Evolutionary conservation across 30 jellyfish, hydroid and myxozoan genomes (phyloP).

Genomic region (Mastigias papua): DNA sequence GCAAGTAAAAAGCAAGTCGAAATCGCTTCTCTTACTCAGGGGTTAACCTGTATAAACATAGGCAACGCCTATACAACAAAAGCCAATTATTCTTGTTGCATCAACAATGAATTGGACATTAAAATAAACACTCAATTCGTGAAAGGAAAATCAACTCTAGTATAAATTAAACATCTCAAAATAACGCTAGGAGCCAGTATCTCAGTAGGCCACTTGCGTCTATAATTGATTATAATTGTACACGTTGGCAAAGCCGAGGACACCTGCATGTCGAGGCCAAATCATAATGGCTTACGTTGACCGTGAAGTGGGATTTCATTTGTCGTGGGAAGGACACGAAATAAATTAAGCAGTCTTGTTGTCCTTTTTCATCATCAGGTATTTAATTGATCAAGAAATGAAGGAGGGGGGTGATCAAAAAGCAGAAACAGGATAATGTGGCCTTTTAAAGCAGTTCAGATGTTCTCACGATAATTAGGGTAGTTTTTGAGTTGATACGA

Average conservation of each 20-base stretch:
- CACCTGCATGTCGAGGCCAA: conserved; percentile 62
- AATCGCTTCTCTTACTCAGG: background rate
- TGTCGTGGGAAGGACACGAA: conserved; percentile 45
- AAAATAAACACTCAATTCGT: conserved; percentile 10
- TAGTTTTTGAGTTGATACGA: background rate
- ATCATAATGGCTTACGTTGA: conserved; percentile 58
- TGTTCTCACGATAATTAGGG: background rate
- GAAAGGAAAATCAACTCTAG: background rate
- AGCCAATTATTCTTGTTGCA: background rate
- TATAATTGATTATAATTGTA: conserved; percentile 43
- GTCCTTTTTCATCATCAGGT: background rate
- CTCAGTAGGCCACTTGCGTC: conserved; percentile 70
- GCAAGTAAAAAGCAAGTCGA: background rate
- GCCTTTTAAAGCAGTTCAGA: background rate
- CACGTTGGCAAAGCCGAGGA: conserved; percentile 54
- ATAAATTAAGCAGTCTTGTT: background rate
- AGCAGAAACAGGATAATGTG: background rate
- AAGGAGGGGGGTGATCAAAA: background rate
- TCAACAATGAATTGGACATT: background rate
- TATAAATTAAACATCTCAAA: conserved; percentile 2
- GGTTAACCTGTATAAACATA: background rate
- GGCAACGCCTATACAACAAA: background rate
- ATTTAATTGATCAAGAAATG: background rate
- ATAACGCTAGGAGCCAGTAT: background rate
- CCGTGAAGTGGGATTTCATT: background rate